These are phyloP conservation scores for Oreocharis arfaki DNA, from an alignment of 2,113 vertebrate species.

Conservation along the genomic window DNA sequence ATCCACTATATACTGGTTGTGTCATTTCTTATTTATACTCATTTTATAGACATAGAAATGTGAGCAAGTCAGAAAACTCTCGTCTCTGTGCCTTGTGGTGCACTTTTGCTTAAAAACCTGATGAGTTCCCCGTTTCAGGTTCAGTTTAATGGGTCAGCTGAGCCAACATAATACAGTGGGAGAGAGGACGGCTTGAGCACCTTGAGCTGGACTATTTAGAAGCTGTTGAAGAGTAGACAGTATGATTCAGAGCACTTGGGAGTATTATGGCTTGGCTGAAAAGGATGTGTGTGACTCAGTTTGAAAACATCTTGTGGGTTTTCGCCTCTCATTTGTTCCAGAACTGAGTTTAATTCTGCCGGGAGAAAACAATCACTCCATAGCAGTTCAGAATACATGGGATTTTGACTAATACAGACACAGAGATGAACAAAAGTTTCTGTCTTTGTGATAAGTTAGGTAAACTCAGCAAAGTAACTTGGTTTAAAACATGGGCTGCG, in stretches of 20 bases:
- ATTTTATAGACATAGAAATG: neutral
- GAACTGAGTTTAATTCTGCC: neutral
- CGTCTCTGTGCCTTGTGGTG: neutral
- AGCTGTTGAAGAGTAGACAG: neutral
- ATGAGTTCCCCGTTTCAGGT: neutral
- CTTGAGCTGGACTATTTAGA: neutral
- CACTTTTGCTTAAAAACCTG: neutral
- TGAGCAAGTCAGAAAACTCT: neutral
- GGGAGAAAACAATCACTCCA: neutral
- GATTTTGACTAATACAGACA: neutral
- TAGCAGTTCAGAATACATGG: neutral
- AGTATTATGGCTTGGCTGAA: constrained; percentile 14
- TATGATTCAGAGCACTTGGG: constrained; percentile 1
- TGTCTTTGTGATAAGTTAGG: neutral
- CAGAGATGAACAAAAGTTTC: neutral
- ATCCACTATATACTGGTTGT: neutral
- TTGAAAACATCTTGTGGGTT: neutral
- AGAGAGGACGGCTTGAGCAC: neutral
- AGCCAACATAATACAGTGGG: neutral
- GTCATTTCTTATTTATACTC: neutral
- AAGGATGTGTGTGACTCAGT: constrained; percentile 44
- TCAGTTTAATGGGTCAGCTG: neutral
- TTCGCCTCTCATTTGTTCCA: neutral
- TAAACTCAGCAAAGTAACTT: neutral
- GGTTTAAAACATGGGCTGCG: neutral